Evolutionary conservation across 2,797 vertebrate species (phyloP).

Genomic region (Pygocentrus nattereri): DNA sequence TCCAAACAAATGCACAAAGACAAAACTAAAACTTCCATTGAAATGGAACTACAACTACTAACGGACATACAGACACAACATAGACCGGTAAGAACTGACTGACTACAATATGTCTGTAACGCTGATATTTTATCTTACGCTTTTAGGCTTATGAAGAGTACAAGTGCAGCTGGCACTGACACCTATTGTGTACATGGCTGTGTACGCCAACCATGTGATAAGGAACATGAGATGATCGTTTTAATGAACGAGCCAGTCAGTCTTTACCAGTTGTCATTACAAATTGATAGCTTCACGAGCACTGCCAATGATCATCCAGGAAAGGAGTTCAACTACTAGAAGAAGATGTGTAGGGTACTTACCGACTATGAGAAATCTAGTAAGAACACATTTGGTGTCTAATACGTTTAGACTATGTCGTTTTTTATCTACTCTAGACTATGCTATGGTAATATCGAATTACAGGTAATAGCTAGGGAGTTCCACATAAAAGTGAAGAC

Average conservation of each 20-base stretch:
- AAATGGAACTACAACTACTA: conserved; percentile 33
- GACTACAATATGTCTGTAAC: not conserved
- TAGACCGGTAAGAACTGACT: conserved; percentile 46
- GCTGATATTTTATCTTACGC: not conserved
- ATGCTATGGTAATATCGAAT: not conserved
- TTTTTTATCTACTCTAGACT: conserved; percentile 15
- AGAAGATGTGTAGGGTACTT: conserved; percentile 31
- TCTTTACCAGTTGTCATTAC: conserved; percentile 46
- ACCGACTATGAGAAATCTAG: conserved; percentile 27
- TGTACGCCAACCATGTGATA: conserved; percentile 1
- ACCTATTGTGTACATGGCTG: not conserved
- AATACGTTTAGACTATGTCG: no score
- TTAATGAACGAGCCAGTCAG: conserved; percentile 39
- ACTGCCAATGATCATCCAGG: conserved; percentile 19
- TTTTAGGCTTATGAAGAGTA: not conserved
- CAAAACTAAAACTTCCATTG: conserved; percentile 25
- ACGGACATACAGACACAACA: conserved; percentile 39
- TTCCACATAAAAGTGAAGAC: conserved; percentile 23
- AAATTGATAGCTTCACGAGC: conserved; percentile 3
- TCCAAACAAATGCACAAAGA: conserved; percentile 38
- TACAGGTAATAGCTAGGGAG: conserved; percentile 11
- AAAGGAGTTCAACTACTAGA: conserved; percentile 8
- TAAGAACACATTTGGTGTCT: not conserved
- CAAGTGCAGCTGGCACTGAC: not conserved
- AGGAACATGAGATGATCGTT: not conserved